Evolutionary conservation across 2,888 invertebrate species (phyloP), one percentile per base, ranked within the genome.

Genomic region (Melipona bicolor): DNA sequence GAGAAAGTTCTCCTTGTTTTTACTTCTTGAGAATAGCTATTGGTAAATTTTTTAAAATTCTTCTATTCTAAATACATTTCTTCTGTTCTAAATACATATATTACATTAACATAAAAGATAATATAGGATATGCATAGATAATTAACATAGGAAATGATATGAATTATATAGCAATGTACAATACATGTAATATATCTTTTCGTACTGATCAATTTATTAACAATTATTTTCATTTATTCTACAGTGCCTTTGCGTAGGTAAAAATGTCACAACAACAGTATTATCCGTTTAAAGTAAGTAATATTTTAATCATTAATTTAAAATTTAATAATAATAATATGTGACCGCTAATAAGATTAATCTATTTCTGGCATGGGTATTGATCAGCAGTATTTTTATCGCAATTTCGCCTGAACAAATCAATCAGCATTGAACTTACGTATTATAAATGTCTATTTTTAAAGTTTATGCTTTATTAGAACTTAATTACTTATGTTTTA

Each of bases 271-370:
- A 97, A 94, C 97, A 97, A 93, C 97, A 97, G 95, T 97, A 97
- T 95, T 97, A 97, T 95, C 97, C 97, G 93, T 97, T 97, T 96
- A 97, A 97, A 96, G 97, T 97, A 95, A 96, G 96, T 84, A 79
- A 43, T 54, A 65, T 84, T 52, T 50, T 50, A 52, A 68, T 83
- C 83, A 36, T 62, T 59, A 2, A 13, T 24, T 27, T 13, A 0
- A 64, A 70, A 50, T 61, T 59, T 36, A 43, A 24, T 27, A 61
- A 72, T 79, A 36, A 68, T 56, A 32, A 32, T 27, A 36, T 11
- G 5, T 6, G 11, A 59, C 21, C 65, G 65, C 21, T 62, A 56
- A 69, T 72, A 2, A 52, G 19, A 72, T 77, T 52, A 27, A 56
- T 83, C 69, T 86, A 83, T 81, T 86, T 81, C 19, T 56, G 71